Conservation (phyloP, 2,888 invertebrate species). For the Ophonus ardosiacus region DNA sequence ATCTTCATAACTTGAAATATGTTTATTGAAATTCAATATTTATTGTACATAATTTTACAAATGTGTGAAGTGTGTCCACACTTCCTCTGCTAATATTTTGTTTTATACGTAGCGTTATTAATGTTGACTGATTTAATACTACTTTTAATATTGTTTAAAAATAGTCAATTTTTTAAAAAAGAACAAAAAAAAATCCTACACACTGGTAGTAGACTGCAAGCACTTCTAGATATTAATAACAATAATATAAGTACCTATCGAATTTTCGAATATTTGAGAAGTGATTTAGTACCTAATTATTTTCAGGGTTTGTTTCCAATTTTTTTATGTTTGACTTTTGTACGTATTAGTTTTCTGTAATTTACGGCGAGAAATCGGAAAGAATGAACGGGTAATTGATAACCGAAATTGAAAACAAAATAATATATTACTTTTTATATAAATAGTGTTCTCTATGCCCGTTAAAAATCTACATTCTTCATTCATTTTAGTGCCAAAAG, state of each 20-base stretch:
- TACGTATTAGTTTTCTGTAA: slow-evolving; percentile 26
- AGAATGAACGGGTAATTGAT: too few relatives aligned
- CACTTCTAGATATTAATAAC: slow-evolving; percentile 42
- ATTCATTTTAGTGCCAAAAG: too few relatives aligned
- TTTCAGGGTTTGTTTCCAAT: slow-evolving; percentile 42
- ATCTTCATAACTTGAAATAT: not conserved
- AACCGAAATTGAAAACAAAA: too few relatives aligned
- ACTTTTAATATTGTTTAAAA: slow-evolving; percentile 57
- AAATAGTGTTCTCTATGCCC: too few relatives aligned
- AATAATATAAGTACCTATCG: slow-evolving; percentile 34
- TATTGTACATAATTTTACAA: slow-evolving; percentile 36
- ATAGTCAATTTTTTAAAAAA: slow-evolving; percentile 28
- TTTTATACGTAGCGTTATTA: slow-evolving; percentile 59
- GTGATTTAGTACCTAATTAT: slow-evolving; percentile 40
- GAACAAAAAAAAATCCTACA: slow-evolving; percentile 14
- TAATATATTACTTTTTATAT: too few relatives aligned
- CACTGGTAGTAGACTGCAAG: slow-evolving; percentile 53
- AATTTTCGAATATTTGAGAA: slow-evolving; percentile 29
- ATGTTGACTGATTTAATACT: slow-evolving; percentile 63
- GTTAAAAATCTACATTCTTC: too few relatives aligned
- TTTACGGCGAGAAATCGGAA: too few relatives aligned
- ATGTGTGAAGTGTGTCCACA: slow-evolving; percentile 37
- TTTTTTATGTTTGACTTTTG: slow-evolving; percentile 16
- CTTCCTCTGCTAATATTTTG: slow-evolving; percentile 36
- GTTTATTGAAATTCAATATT: not conserved